A percentile compares a stretch with the other conserved stretches of the same genome.
phyloP scores from a whole-genome alignment of 2,113 vertebrate genomes.

The Strix aluco region DNA sequence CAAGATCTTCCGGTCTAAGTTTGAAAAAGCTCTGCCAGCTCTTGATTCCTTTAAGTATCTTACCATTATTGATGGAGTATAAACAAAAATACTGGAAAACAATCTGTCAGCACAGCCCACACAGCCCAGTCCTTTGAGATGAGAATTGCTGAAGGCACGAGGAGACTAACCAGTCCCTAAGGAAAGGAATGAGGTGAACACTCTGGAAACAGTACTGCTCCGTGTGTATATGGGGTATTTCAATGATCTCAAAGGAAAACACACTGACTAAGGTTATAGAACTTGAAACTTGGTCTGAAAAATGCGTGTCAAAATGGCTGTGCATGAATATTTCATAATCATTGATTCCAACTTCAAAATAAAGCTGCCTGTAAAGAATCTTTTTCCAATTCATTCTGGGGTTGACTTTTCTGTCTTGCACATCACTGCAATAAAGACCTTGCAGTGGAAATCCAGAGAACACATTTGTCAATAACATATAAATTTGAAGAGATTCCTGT shows the following conservation, averaged over 20 bases:
- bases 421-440: neutral
- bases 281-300: neutral
- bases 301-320: neutral
- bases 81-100: neutral
- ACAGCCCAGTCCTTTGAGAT: neutral
- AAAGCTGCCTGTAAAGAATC: neutral
- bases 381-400: neutral
- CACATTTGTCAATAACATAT: neutral
- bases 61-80: neutral
- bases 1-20: neutral
- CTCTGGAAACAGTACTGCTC: neutral
- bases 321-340: constrained; percentile 5
- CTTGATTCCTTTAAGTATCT: neutral
- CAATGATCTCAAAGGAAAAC: neutral
- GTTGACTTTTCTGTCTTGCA: neutral
- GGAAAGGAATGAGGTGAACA: neutral
- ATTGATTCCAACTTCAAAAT: neutral
- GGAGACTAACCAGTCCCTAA: neutral
- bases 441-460: neutral
- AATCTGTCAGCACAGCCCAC: neutral
- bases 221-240: neutral
- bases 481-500: neutral
- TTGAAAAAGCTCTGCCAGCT: neutral
- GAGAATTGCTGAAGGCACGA: neutral
- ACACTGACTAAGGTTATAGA: neutral